phyloP scores from a whole-genome alignment of 2,797 vertebrate genomes.

The Gymnodraco acuticeps region DNA sequence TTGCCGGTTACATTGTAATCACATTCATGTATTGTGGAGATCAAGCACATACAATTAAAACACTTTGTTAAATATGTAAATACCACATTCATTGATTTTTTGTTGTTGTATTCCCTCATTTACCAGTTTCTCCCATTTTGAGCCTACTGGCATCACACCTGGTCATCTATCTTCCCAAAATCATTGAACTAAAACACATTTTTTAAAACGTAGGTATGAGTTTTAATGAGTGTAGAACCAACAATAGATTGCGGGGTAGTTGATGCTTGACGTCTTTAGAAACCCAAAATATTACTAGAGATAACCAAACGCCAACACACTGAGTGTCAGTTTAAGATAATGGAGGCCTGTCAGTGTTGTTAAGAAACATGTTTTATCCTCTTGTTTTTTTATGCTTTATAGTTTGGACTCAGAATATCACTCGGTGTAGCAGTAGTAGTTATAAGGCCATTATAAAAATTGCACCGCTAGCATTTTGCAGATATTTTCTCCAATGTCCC shows the following conservation, averaged over 20 bases:
- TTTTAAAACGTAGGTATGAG: background rate
- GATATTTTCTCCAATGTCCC: conserved; percentile 1
- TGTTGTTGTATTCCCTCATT: background rate
- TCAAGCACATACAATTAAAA: background rate
- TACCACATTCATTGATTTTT: too few species aligned
- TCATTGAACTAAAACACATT: background rate
- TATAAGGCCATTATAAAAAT: conserved; percentile 3
- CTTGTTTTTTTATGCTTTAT: background rate
- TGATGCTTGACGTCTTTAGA: background rate
- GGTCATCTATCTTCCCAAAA: background rate
- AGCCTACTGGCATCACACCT: background rate
- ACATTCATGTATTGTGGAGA: background rate
- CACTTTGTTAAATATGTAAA: background rate
- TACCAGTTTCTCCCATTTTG: background rate
- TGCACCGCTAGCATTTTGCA: background rate
- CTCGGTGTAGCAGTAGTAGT: background rate
- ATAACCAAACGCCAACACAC: background rate
- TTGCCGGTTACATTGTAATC: background rate
- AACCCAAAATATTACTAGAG: background rate
- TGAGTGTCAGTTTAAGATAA: background rate
- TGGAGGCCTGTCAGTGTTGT: background rate
- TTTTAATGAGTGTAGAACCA: background rate
- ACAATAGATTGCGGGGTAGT: background rate
- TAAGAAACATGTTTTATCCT: background rate
- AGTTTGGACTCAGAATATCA: background rate